Evolutionary conservation across 2,888 invertebrate species (phyloP).

Genomic region (Sinelater perroti): DNA sequence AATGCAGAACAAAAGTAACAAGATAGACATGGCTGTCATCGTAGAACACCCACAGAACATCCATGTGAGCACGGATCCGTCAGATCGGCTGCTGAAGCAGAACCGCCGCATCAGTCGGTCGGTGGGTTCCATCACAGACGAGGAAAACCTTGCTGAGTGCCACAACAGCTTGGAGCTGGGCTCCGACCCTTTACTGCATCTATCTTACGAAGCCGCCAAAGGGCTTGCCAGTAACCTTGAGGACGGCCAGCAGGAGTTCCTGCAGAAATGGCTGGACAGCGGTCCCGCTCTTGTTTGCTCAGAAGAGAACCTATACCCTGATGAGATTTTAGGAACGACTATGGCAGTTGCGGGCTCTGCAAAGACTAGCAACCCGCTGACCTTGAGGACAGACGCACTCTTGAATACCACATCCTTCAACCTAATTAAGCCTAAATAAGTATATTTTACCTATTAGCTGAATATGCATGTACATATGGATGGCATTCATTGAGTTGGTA

Average conservation of each 20-base stretch:
- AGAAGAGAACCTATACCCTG: conserved; percentile 51
- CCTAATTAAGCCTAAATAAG: conserved; percentile 56
- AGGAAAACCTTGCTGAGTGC: conserved; percentile 37
- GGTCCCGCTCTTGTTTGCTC: conserved; percentile 50
- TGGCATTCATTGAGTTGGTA: too few species aligned
- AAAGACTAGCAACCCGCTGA: conserved; percentile 43
- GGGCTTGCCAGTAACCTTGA: conserved; percentile 25
- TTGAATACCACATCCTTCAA: conserved; percentile 58
- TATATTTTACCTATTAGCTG: not conserved
- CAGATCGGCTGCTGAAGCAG: conserved; percentile 30
- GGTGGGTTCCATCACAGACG: conserved; percentile 51
- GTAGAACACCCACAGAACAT: conserved; percentile 21
- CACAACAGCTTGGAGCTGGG: conserved; percentile 46
- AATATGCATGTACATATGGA: too few species aligned
- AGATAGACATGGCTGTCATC: conserved; percentile 6
- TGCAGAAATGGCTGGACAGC: conserved; percentile 53
- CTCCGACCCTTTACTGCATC: conserved; percentile 50
- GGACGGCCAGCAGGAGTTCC: conserved; percentile 47
- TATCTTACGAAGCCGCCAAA: conserved; percentile 34
- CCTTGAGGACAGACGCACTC: conserved; percentile 57
- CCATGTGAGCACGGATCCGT: not conserved
- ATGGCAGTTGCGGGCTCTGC: conserved; percentile 29
- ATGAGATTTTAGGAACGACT: conserved; percentile 46
- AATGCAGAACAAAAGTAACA: not conserved
- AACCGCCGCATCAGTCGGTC: conserved; percentile 50